A percentile compares a stretch with the other conserved stretches of the same genome.
phyloP scores from a whole-genome alignment of 2,888 invertebrate genomes.

The Parasteatoda lunata region DNA sequence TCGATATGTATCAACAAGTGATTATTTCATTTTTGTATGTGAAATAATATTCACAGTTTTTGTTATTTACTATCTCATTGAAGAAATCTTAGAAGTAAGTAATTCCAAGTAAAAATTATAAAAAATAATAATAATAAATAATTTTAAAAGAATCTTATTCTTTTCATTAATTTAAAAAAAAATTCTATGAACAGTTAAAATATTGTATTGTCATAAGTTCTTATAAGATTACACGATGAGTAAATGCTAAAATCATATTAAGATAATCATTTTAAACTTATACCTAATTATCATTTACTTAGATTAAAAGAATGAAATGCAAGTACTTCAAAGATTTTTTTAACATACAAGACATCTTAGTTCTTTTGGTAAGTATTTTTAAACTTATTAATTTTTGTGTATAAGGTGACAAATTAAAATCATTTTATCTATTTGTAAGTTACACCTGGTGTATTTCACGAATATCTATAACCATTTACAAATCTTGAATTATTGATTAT shows the following conservation, averaged over 20 bases:
- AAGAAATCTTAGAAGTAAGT: slow-evolving; percentile 75
- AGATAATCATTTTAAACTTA: slow-evolving; percentile 71
- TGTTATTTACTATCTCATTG: slow-evolving; percentile 77
- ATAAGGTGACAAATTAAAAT: neutral
- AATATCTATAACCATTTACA: no score
- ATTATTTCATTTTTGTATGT: slow-evolving; percentile 77
- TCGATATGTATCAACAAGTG: slow-evolving; percentile 76
- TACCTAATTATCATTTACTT: slow-evolving; percentile 37
- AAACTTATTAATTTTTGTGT: no score
- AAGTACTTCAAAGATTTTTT: slow-evolving; percentile 78
- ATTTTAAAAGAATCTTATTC: no score
- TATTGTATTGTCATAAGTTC: neutral
- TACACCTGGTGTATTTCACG: neutral
- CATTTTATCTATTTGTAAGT: neutral
- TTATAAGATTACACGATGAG: neutral
- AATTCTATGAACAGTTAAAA: no score
- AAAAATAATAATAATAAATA: no score
- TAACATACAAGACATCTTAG: slow-evolving; percentile 80
- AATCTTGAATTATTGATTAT: no score
- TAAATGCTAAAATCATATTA: slow-evolving; percentile 74
- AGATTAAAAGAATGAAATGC: slow-evolving; percentile 72
- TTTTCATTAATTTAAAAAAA: no score
- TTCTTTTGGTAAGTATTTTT: slow-evolving; percentile 66
- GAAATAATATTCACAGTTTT: slow-evolving; percentile 77
- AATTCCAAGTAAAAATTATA: no score